phyloP scores from a whole-genome alignment of 1,140 invertebrate genomes.

The Pseudomyrmex sp. region DNA sequence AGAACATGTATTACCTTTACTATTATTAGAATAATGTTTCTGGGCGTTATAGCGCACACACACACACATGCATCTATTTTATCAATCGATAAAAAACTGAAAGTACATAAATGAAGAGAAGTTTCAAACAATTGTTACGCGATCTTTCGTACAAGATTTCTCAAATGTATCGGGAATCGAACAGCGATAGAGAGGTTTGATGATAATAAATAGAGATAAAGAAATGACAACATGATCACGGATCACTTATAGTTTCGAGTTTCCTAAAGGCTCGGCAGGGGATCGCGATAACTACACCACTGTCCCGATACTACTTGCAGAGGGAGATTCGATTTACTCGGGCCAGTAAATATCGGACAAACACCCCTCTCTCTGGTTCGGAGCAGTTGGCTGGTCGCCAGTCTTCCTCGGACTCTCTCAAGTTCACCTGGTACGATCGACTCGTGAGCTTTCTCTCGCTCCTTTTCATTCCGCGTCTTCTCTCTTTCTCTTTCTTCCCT shows the following conservation, averaged over 20 bases:
- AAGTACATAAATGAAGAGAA: background rate
- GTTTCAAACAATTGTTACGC: background rate
- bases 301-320: slow-evolving; percentile 18
- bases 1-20: background rate
- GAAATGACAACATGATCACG: background rate
- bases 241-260: background rate
- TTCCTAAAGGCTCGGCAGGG: background rate
- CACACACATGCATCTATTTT: no score
- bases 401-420: slow-evolving; percentile 66
- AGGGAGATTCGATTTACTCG: slow-evolving; percentile 49
- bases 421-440: slow-evolving; percentile 71
- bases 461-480: background rate
- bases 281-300: slow-evolving; percentile 6
- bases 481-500: background rate
- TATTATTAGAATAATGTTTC: background rate
- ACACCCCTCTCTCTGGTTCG: slow-evolving; percentile 27
- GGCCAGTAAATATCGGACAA: slow-evolving; percentile 73
- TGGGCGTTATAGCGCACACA: background rate
- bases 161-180: no score
- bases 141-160: background rate
- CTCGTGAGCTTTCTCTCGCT: slow-evolving; percentile 65
- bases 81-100: background rate
- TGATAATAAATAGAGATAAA: background rate
- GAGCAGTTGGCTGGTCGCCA: slow-evolving; percentile 66
- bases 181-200: background rate